Evolutionary conservation across 2,113 vertebrate species (phyloP).

Genomic region (Bagarius yarrelli): DNA sequence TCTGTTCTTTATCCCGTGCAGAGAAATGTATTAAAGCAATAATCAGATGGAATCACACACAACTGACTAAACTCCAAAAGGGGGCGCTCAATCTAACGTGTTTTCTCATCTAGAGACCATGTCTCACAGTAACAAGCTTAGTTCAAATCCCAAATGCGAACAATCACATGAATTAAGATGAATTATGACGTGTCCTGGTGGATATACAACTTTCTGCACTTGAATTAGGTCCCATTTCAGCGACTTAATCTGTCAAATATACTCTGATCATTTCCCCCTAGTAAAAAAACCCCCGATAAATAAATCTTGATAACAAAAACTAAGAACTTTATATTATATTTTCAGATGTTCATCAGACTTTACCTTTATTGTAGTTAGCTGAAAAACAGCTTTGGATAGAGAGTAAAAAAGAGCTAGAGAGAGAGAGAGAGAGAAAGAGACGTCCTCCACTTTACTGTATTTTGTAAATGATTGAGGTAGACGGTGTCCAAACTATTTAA

Average conservation of each 20-base stretch:
- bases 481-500: constrained; percentile 77
- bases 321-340: neutral
- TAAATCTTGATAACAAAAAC: neutral
- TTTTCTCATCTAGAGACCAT: constrained; percentile 13
- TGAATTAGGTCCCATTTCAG: constrained; percentile 10
- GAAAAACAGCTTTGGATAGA: constrained; percentile 21
- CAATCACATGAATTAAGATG: neutral
- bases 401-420: neutral
- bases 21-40: neutral
- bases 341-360: neutral
- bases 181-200: constrained; percentile 4
- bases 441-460: constrained; percentile 43
- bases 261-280: neutral
- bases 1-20: neutral
- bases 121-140: neutral
- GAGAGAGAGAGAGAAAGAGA: constrained; percentile 22
- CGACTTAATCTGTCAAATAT: neutral
- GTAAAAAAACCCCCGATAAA: neutral
- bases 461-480: constrained; percentile 86
- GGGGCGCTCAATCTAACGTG: constrained; percentile 19
- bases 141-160: neutral
- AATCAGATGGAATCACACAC: neutral
- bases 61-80: constrained; percentile 1
- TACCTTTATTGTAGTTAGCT: neutral
- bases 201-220: neutral